These are phyloP conservation scores for Mesoligia furuncula DNA, from an alignment of 2,888 invertebrate genomes.

Conservation along the genomic window DNA sequence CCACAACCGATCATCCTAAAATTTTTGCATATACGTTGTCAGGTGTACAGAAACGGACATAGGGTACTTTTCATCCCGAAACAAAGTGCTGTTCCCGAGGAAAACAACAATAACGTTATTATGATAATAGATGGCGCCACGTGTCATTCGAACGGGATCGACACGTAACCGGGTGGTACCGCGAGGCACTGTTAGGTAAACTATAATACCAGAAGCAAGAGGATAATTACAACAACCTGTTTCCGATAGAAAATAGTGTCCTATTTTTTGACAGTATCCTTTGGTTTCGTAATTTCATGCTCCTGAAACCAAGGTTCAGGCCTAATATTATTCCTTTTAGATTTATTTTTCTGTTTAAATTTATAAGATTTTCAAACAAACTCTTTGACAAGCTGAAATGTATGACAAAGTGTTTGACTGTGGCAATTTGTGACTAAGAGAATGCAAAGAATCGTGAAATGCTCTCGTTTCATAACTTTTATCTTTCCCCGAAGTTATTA, in stretches of 20 bases:
- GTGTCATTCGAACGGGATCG: too few species aligned
- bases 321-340: not conserved
- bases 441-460: slow-evolving; percentile 10
- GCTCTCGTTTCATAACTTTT: slow-evolving; percentile 31
- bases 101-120: too few species aligned
- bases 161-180: too few species aligned
- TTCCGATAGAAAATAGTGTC: not conserved
- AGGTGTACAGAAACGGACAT: too few species aligned
- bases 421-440: not conserved
- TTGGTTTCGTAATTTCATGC: not conserved
- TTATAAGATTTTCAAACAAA: not conserved
- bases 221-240: too few species aligned
- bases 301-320: not conserved
- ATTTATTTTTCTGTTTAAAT: not conserved
- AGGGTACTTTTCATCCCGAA: too few species aligned
- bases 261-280: not conserved
- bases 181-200: too few species aligned
- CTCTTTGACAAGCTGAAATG: not conserved
- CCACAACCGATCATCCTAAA: too few species aligned
- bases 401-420: not conserved
- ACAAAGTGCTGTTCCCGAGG: too few species aligned
- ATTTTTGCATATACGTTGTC: too few species aligned
- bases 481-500: slow-evolving; percentile 46
- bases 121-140: too few species aligned
- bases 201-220: too few species aligned